Percentiles rank a stretch among this genome's conserved stretches.
Conservation (phyloP, 1,140 invertebrate genomes). For the Spodoptera litura region DNA sequence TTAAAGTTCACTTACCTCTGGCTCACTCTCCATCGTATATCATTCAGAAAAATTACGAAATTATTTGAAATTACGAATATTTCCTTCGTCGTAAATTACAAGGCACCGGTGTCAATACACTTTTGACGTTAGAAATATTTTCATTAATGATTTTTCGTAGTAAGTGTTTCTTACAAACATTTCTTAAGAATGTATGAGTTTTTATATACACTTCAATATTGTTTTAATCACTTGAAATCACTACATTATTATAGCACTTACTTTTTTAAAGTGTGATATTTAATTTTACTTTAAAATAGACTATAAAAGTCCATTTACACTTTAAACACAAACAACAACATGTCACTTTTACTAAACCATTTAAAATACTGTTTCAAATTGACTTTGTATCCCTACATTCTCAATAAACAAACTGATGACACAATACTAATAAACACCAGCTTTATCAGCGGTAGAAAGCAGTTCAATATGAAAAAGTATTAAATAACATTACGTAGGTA, state of each 20-base stretch:
- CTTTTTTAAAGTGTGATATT: too few species aligned
- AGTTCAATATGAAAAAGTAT: not conserved
- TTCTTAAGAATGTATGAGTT: not conserved
- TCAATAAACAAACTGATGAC: conserved; percentile 28
- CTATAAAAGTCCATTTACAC: too few species aligned
- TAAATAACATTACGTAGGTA: not conserved
- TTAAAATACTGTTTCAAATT: not conserved
- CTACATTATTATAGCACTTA: not conserved
- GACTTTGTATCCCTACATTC: conserved; percentile 2
- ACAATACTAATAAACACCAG: conserved; percentile 13
- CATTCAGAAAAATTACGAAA: not conserved
- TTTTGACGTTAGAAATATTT: not conserved
- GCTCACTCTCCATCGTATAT: conserved; percentile 24
- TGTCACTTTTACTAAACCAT: not conserved
- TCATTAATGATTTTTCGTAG: not conserved
- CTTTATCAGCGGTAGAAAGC: conserved; percentile 39
- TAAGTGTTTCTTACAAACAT: not conserved
- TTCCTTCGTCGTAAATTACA: not conserved
- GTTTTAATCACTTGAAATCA: not conserved
- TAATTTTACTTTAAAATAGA: too few species aligned
- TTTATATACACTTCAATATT: not conserved
- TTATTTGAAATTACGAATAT: not conserved
- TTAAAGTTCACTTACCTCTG: conserved; percentile 27
- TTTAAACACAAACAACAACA: not conserved
- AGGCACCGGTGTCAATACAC: not conserved